Evolutionary conservation across 2,888 invertebrate genomes (phyloP).

Genomic region (Mechanitis mazaeus): DNA sequence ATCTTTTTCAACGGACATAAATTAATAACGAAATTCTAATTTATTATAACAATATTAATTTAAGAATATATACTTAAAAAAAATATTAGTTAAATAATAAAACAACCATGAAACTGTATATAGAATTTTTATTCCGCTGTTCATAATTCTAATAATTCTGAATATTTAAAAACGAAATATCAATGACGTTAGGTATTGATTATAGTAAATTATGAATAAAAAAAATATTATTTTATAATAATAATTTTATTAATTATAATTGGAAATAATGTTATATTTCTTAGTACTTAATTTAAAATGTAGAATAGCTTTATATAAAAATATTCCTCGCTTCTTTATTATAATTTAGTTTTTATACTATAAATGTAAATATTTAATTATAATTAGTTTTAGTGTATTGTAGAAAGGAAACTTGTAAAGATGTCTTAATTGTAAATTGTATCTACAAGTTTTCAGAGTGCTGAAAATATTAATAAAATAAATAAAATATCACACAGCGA

Average conservation of each 20-base stretch:
- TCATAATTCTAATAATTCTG: too few species aligned
- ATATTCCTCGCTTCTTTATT: conserved; percentile 13
- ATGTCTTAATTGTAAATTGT: conserved; percentile 18
- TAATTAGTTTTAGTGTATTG: conserved; percentile 8
- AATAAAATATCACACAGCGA: conserved; percentile 19
- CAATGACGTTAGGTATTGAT: too few species aligned
- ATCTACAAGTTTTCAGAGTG: conserved; percentile 23
- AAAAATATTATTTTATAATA: too few species aligned
- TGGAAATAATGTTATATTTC: neutral
- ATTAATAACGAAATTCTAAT: too few species aligned
- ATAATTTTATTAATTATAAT: neutral
- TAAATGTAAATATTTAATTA: conserved; percentile 20
- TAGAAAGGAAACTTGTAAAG: conserved; percentile 16
- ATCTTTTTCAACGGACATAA: too few species aligned
- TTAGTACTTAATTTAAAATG: neutral
- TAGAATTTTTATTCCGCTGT: too few species aligned
- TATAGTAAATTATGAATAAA: too few species aligned
- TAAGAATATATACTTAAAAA: too few species aligned
- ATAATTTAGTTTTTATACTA: conserved; percentile 10
- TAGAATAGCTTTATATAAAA: neutral
- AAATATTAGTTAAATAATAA: too few species aligned
- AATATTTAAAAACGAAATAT: too few species aligned
- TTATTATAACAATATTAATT: too few species aligned
- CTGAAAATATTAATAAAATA: conserved; percentile 50
- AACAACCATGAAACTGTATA: too few species aligned